These are phyloP conservation scores for Coleophora flavipennella DNA, from an alignment of 2,888 invertebrate genomes.

Conservation along the genomic window DNA sequence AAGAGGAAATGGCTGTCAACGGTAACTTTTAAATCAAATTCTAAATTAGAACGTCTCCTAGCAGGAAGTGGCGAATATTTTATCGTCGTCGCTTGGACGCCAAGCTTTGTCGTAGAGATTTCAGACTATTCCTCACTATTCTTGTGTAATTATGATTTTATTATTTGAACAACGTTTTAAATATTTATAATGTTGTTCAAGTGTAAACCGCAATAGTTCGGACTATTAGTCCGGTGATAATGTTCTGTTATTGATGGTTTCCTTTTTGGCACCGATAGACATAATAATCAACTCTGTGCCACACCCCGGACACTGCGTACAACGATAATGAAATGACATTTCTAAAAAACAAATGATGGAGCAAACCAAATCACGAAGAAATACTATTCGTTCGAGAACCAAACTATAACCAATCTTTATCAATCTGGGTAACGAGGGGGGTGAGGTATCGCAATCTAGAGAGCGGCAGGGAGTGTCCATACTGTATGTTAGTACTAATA, in stretches of 20 bases:
- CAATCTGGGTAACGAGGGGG: no score
- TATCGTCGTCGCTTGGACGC: conserved; percentile 46
- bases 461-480: no score
- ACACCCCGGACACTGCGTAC: no score
- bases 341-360: no score
- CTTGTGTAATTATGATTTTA: conserved; percentile 27
- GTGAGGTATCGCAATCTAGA: no score
- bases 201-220: conserved; percentile 8
- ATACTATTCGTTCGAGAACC: no score
- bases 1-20: conserved; percentile 64
- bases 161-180: conserved; percentile 13
- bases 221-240: conserved; percentile 4
- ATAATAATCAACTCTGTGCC: no score
- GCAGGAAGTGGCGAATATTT: conserved; percentile 62
- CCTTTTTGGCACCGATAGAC: conserved; percentile 4
- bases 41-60: conserved; percentile 68
- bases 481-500: no score
- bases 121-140: conserved; percentile 27
- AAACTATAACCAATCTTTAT: no score
- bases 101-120: conserved; percentile 36
- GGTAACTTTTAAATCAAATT: conserved; percentile 61
- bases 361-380: no score
- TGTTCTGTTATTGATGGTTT: conserved; percentile 8
- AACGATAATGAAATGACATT: no score
- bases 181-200: conserved; percentile 17